These are phyloP conservation scores for Cyphomyrmex costatus DNA, from an alignment of 1,140 invertebrate species.

Conservation along the genomic window DNA sequence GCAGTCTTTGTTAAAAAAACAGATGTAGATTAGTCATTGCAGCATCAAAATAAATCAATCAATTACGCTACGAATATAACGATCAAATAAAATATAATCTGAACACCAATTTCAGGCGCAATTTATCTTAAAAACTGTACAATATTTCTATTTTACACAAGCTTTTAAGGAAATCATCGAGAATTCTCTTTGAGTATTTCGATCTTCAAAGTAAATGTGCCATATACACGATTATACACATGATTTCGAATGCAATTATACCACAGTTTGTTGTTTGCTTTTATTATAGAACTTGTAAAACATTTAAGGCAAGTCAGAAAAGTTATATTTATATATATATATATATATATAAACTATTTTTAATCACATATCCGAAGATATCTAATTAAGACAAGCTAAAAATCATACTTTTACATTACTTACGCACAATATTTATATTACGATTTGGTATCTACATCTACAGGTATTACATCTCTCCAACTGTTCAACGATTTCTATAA, in stretches of 20 bases:
- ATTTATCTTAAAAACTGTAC: constrained; percentile 37
- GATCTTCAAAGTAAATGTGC: constrained; percentile 13
- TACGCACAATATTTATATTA: constrained; percentile 12
- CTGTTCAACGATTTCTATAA: constrained; percentile 68
- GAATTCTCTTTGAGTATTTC: constrained; percentile 17
- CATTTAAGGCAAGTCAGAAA: background rate
- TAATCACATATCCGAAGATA: background rate
- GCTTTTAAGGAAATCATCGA: constrained; percentile 23
- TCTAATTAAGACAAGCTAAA: background rate
- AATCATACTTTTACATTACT: constrained; percentile 31
- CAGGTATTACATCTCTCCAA: constrained; percentile 44
- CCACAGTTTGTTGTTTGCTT: background rate
- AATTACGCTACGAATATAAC: background rate
- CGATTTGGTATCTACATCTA: constrained; percentile 29
- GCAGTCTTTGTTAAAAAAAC: constrained; percentile 30
- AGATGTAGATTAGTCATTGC: constrained; percentile 25
- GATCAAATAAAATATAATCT: constrained; percentile 40
- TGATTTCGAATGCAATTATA: constrained; percentile 20
- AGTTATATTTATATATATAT: background rate
- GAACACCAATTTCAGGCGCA: constrained; percentile 35
- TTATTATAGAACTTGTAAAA: constrained; percentile 1
- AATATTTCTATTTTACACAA: constrained; percentile 46
- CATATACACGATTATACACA: background rate
- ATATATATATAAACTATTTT: constrained; percentile 8
- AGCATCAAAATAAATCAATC: background rate